Percentiles rank a stretch among this genome's conserved stretches.
phyloP scores from a whole-genome alignment of 2,888 invertebrate genomes.

The Pycnomerus fuliginosus region DNA sequence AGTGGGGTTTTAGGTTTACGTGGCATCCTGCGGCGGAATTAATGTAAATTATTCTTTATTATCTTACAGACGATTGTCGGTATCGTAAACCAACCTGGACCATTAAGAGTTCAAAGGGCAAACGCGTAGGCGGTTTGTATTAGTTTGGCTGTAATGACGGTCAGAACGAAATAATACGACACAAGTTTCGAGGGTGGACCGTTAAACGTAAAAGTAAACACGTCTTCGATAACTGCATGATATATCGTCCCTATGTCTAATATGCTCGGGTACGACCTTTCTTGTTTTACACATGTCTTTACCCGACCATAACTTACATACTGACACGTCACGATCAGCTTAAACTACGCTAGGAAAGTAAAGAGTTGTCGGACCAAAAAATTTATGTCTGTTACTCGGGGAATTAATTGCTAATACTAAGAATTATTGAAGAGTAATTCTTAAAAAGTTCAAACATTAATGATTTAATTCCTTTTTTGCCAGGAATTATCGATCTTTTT shows the following conservation, averaged over 20 bases:
- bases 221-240: conserved; percentile 42
- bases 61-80: no score
- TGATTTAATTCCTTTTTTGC: conserved; percentile 22
- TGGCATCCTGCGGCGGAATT: no score
- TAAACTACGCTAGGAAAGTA: conserved; percentile 8
- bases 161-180: no score
- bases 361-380: not conserved
- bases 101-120: no score
- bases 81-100: no score
- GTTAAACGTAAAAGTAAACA: no score
- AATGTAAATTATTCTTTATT: no score
- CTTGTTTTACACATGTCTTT: conserved; percentile 46
- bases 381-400: no score
- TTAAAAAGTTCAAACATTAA: conserved; percentile 18
- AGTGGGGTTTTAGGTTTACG: no score
- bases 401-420: conserved; percentile 22
- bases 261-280: conserved; percentile 36
- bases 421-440: conserved; percentile 7
- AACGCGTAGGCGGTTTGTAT: no score
- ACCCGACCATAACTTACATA: conserved; percentile 42
- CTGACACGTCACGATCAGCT: conserved; percentile 42
- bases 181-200: no score
- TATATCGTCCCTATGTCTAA: conserved; percentile 44
- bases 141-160: no score
- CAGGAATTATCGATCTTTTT: conserved; percentile 22